Base-by-base conservation (phyloP, 2,888 invertebrate species). In the Crematogaster levior region DNA sequence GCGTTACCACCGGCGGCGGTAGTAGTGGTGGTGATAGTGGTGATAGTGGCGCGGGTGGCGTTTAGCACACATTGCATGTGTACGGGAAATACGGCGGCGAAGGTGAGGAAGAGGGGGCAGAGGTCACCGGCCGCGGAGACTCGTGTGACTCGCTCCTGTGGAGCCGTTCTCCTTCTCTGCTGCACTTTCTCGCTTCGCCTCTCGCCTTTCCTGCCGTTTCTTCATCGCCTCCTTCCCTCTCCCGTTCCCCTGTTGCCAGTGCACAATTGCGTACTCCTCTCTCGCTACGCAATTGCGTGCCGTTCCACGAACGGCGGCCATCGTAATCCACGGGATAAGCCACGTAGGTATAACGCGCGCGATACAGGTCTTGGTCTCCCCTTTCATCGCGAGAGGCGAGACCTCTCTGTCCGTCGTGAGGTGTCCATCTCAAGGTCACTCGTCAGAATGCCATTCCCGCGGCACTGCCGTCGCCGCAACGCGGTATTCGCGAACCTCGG, bases 81-180 rank as follows among this genome's bases (percentile, higher is more conserved):
- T 70, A 82, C 77, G 43, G 51, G 65, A 63, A 34, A 75, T 30
- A 56, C 65, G 53, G 79, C 66, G 60, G 58, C 51, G 77, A 74
- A 79, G 75, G 63, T 30, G 46, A 63, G 83, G 86, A 84, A 88
- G 87, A 85, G 87, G 88, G 91, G 91, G 91, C 85, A 92, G 92
- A 93, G 93, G 91, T 92, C 92, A 91, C 91, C 92, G 91, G 83
- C 91, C 92, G 89, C 87, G 80, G 86, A 92, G 92, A 90, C 93
- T 93, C 90, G 91, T 89, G 91, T 90, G 90, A 91, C 91, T 92
- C 88, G 87, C 84, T 84, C 81, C 87, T 86, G 63, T 63, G 81
- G 81, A 90, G 84, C 84, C 81, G 85, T 87, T 86, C 83, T 85
- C 86, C 83, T 84, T 85, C 81, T 65, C 82, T 85, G 72, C 34